phyloP scores from a whole-genome alignment of 2,888 invertebrate genomes.

The Paralinhomoeus sp. region DNA sequence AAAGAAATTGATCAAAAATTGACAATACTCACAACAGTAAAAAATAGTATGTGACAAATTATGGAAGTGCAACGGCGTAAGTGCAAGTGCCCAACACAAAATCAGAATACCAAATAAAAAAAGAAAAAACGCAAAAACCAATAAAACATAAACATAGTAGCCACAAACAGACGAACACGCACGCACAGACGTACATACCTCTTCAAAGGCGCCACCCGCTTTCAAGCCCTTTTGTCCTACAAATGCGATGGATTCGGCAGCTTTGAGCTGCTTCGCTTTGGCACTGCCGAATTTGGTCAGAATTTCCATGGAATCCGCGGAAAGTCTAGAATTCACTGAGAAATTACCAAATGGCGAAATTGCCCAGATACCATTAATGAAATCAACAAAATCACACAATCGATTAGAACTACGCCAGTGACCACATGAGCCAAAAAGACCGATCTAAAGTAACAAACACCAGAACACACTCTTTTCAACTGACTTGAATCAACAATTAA shows the following conservation, averaged over 20 bases:
- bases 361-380: neutral
- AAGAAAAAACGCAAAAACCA: neutral
- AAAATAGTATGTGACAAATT: too few species aligned
- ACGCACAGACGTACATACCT: conserved; percentile 7
- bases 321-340: neutral
- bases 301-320: conserved; percentile 2
- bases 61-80: too few species aligned
- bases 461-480: neutral
- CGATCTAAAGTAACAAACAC: neutral
- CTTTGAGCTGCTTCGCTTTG: conserved; percentile 18
- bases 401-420: too few species aligned
- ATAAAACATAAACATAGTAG: too few species aligned
- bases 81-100: too few species aligned
- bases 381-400: neutral
- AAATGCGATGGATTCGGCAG: conserved; percentile 24
- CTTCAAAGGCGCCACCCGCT: conserved; percentile 25
- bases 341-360: neutral
- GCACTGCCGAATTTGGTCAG: conserved; percentile 23
- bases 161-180: too few species aligned
- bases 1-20: too few species aligned
- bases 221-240: conserved; percentile 26
- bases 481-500: too few species aligned
- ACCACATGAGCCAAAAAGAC: too few species aligned
- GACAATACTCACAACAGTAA: too few species aligned
- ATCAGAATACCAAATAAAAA: too few species aligned